phyloP scores from a whole-genome alignment of 37 sponge, comb jelly and placozoan species.

The Aplysina aerophoba region DNA sequence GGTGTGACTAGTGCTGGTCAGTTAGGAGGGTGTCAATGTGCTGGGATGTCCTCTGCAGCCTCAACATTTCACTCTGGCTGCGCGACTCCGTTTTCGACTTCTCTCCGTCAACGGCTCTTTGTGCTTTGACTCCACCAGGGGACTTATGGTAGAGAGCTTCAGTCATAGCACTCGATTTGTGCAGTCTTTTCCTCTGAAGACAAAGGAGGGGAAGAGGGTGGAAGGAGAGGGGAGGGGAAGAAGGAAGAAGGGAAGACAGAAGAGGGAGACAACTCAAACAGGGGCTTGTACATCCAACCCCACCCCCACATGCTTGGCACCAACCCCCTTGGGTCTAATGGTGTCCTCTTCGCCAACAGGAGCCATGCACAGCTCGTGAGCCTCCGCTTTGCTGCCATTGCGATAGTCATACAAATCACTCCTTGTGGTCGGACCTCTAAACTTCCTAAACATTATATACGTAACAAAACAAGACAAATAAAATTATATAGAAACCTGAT shows the following conservation, averaged over 20 bases:
- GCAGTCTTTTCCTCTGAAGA: not conserved
- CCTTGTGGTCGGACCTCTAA: conserved; percentile 40
- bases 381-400: conserved; percentile 52
- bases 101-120: not conserved
- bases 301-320: not conserved
- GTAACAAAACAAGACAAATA: too few relatives aligned
- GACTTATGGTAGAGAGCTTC: conserved; percentile 11
- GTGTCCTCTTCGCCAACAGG: conserved; percentile 60
- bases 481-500: too few relatives aligned
- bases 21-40: not conserved
- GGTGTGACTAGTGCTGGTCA: not conserved
- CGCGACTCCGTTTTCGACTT: not conserved
- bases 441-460: conserved; percentile 28
- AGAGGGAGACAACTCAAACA: not conserved
- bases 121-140: not conserved
- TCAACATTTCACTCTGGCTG: not conserved
- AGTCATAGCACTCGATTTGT: conserved; percentile 12
- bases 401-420: conserved; percentile 56
- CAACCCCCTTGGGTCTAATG: conserved; percentile 34
- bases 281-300: not conserved
- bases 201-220: not conserved
- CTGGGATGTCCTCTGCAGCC: conserved; percentile 9
- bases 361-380: conserved; percentile 55
- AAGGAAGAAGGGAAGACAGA: not conserved
- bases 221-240: not conserved